Percentiles rank a stretch among this genome's conserved stretches.
phyloP scores from a whole-genome alignment of 2,113 vertebrate genomes.

The Pseudorectes ferrugineus region DNA sequence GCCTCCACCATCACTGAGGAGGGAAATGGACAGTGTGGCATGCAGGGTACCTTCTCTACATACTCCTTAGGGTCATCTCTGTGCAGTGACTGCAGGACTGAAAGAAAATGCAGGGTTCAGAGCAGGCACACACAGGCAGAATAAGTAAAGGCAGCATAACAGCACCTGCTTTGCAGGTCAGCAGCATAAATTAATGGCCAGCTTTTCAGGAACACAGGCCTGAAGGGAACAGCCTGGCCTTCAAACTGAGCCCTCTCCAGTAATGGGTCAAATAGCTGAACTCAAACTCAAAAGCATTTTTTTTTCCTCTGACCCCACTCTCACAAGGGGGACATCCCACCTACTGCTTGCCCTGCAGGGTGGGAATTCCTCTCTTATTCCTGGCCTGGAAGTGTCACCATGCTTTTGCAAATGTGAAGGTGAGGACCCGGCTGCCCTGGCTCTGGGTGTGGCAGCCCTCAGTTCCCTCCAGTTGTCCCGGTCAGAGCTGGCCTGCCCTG shows the following conservation, averaged over 20 bases:
- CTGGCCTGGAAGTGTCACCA: rapidly evolving
- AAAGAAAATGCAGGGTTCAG: background rate
- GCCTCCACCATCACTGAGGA: background rate
- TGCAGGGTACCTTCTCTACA: background rate
- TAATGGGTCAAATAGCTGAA: background rate
- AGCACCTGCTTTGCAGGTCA: background rate
- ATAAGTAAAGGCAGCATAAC: background rate
- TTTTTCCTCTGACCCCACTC: background rate
- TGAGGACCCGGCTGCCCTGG: background rate
- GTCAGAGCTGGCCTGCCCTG: rapidly evolving
- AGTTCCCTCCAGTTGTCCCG: rapidly evolving
- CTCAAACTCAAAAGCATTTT: background rate
- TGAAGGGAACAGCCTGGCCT: background rate
- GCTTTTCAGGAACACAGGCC: rapidly evolving
- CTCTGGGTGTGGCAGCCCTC: rapidly evolving
- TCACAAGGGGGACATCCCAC: background rate
- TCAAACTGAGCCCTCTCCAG: background rate
- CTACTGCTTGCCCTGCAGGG: background rate
- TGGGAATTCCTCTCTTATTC: background rate
- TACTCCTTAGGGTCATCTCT: background rate
- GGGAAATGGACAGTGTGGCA: background rate
- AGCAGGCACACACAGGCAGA: background rate
- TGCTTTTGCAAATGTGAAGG: background rate
- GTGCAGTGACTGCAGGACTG: background rate
- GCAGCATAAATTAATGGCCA: background rate